Base-by-base conservation (phyloP, 2,888 invertebrate genomes). In the Pseudococcus longispinus region DNA sequence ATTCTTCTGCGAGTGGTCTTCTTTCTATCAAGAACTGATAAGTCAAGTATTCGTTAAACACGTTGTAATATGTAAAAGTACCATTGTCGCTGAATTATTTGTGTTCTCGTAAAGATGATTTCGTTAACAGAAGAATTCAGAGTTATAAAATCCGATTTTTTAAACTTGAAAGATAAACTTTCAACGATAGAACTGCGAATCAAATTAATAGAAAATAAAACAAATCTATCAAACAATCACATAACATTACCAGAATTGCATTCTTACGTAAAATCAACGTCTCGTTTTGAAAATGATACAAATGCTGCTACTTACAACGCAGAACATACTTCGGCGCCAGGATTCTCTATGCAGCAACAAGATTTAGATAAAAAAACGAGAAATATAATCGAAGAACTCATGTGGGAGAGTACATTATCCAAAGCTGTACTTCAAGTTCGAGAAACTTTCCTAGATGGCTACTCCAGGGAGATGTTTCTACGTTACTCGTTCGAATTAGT, bases 311-410 rank as follows among this genome's bases (percentile, higher is more conserved):
- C 3, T 37, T 37, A 77, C 18, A 37, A 37, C 20, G 20, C 13
- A 1, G 20, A 37, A 42, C 42, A 42, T 80, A 8, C 20, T 18
- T 4, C 70, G 1, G 5, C 5, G 1, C 26, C n/a, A 2, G 23
- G 32, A 46, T 20, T 26, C 29, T 3, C 51, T 18, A 1, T 13
- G 13, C 18, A 26, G 42, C 77, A 85, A 18, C 44, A 80, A n/a
- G 86, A 80, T 29, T 51, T 86, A 4, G 80, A 86, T 29, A 86
- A 86, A 23, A 74, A 86, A 37, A 86, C 86, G 6, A 74, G 86
- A 32, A 86, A 55, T 29, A 86, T 86, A 18, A 86, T 86, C 86
- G 86, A 86, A 51, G 86, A 86, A 29, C 55, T 86, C 18, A 86
- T 86, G 86, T 86, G 86, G 86, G 86, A 86, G 55, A 80, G 86